Evolutionary conservation across 2,113 vertebrate species (phyloP).

Genomic region (Andinoacara biseriatus): DNA sequence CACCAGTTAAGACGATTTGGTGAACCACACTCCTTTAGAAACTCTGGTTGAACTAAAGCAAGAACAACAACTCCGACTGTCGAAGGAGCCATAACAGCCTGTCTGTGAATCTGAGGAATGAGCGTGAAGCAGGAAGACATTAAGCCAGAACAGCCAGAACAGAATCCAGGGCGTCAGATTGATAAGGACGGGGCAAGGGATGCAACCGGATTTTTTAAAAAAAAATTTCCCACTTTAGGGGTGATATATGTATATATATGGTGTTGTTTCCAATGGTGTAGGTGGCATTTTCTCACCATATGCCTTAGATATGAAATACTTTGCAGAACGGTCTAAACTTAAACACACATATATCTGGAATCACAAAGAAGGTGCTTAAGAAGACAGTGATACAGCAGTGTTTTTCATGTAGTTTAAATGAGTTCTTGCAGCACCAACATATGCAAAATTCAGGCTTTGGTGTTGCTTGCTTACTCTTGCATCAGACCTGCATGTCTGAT

Average conservation of each 20-base stretch:
- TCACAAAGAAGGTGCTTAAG: neutral
- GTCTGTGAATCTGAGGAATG: conserved; percentile 30
- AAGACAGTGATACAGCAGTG: neutral
- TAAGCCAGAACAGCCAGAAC: neutral
- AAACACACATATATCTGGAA: neutral
- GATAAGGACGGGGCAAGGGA: conserved; percentile 12
- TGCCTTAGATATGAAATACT: no score
- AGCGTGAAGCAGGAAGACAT: neutral
- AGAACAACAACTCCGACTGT: neutral
- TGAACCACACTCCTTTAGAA: neutral
- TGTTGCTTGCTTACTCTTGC: neutral
- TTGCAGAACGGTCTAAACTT: no score
- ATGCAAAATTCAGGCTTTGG: neutral
- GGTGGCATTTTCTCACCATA: no score
- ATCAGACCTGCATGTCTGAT: neutral
- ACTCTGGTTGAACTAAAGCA: neutral
- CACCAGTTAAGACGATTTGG: neutral
- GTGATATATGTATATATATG: no score
- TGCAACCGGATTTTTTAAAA: neutral
- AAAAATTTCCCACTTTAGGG: neutral
- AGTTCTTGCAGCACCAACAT: neutral
- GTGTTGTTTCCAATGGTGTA: no score
- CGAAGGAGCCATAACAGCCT: neutral
- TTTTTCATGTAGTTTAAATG: neutral
- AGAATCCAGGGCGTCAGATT: neutral